A percentile compares a stretch with the other conserved stretches of the same genome.
These are phyloP conservation scores for Valencia hispanica DNA, from an alignment of 2,797 vertebrate species.

Conservation along the genomic window DNA sequence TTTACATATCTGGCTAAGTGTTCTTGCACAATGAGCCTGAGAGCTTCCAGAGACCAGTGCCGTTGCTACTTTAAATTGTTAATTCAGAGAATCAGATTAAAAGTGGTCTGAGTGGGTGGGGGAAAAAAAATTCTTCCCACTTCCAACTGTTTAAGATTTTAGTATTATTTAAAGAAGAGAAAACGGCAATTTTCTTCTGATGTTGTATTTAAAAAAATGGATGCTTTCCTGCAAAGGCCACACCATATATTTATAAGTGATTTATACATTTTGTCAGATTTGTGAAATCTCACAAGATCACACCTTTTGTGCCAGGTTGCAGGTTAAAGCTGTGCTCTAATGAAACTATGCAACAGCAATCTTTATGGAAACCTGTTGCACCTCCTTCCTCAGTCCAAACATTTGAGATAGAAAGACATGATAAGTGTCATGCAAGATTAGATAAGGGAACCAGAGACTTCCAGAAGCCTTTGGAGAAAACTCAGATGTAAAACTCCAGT, in stretches of 20 bases:
- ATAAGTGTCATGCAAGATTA: slow-evolving; percentile 14
- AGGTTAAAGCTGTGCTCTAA: not conserved
- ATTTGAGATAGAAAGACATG: slow-evolving; percentile 20
- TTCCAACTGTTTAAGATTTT: too few relatives aligned
- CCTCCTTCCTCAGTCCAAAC: not conserved
- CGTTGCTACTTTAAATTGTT: not conserved
- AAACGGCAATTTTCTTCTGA: too few relatives aligned
- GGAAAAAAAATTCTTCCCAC: too few relatives aligned
- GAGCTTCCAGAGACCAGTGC: not conserved
- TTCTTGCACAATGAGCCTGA: not conserved
- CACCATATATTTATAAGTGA: too few relatives aligned
- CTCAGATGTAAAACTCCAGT: not conserved
- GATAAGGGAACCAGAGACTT: slow-evolving; percentile 17
- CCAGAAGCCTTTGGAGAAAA: not conserved
- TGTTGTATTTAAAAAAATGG: too few relatives aligned
- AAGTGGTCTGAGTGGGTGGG: not conserved
- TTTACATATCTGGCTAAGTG: not conserved
- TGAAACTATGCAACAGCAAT: slow-evolving; percentile 6
- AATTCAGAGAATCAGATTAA: not conserved
- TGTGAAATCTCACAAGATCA: not conserved
- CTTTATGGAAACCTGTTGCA: not conserved
- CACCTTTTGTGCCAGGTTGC: not conserved
- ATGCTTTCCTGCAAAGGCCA: too few relatives aligned
- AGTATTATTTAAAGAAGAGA: too few relatives aligned
- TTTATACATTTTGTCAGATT: not conserved